phyloP scores from a whole-genome alignment of 2,797 vertebrate genomes.

The Sebastes hubbsi region DNA sequence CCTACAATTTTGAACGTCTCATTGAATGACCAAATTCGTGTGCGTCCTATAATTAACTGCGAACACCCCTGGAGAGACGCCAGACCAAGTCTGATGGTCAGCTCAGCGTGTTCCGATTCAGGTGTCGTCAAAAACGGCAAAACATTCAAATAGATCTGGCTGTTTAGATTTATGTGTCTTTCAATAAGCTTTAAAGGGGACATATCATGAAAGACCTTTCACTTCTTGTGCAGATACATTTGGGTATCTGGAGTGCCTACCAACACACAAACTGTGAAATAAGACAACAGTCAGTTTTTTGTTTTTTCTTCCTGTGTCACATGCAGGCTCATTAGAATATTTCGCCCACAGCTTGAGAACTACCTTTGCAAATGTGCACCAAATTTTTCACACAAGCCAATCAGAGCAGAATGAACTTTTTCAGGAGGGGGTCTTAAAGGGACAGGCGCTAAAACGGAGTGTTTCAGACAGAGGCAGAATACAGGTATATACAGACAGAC shows the following conservation, averaged over 20 bases:
- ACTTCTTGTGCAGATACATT: no score
- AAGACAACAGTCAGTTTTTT: background rate
- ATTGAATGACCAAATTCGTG: conserved; percentile 65
- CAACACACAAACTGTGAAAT: background rate
- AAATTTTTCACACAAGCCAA: background rate
- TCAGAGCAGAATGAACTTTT: background rate
- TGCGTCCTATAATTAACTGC: conserved; percentile 60
- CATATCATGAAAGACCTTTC: background rate
- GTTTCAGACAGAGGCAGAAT: background rate
- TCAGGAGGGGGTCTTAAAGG: background rate
- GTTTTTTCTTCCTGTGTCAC: no score
- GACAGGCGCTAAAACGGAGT: background rate
- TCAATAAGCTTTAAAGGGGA: background rate
- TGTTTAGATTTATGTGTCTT: background rate
- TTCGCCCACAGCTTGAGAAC: background rate
- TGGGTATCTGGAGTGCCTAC: background rate
- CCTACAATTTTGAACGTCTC: conserved; percentile 51
- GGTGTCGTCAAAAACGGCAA: background rate
- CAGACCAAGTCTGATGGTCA: conserved; percentile 22
- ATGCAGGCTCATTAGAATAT: background rate
- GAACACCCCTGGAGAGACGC: conserved; percentile 9
- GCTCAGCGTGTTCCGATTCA: background rate
- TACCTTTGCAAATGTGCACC: background rate
- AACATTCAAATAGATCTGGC: background rate
- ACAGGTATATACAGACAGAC: no score